A percentile compares a stretch with the other conserved stretches of the same genome.
Evolutionary conservation across 2,113 vertebrate species (phyloP).

Genomic region (Ascaphus truei): DNA sequence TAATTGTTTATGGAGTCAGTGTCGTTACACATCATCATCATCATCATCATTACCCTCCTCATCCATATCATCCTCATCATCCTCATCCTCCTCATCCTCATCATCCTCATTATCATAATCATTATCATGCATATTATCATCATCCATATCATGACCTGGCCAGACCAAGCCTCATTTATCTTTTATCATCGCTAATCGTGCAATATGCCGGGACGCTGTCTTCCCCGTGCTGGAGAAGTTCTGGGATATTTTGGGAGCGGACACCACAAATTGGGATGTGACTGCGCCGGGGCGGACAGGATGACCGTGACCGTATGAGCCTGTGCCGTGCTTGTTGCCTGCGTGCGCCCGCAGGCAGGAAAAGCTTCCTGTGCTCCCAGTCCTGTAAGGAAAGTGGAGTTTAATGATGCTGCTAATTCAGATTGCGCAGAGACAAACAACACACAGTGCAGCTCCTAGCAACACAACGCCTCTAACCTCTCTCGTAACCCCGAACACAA

Average conservation of each 20-base stretch:
- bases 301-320: conserved; percentile 47
- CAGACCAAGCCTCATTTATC: neutral
- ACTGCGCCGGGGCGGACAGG: conserved; percentile 50
- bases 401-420: conserved; percentile 54
- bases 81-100: too few relatives aligned
- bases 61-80: too few relatives aligned
- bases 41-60: too few relatives aligned
- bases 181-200: neutral
- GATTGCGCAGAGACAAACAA: conserved; percentile 42
- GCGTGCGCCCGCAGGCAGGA: conserved; percentile 58
- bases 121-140: too few relatives aligned
- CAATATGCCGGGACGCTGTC: too few relatives aligned
- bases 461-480: conserved; percentile 31
- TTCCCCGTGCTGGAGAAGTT: too few relatives aligned
- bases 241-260: too few relatives aligned
- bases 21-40: too few relatives aligned
- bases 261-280: too few relatives aligned
- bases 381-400: conserved; percentile 45
- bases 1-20: too few relatives aligned
- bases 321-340: conserved; percentile 47
- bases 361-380: conserved; percentile 57
- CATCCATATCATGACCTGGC: too few relatives aligned
- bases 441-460: conserved; percentile 33
- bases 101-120: too few relatives aligned
- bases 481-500: conserved; percentile 43